phyloP scores from a whole-genome alignment of 2,113 vertebrate species.

The Cardinalis cardinalis region DNA sequence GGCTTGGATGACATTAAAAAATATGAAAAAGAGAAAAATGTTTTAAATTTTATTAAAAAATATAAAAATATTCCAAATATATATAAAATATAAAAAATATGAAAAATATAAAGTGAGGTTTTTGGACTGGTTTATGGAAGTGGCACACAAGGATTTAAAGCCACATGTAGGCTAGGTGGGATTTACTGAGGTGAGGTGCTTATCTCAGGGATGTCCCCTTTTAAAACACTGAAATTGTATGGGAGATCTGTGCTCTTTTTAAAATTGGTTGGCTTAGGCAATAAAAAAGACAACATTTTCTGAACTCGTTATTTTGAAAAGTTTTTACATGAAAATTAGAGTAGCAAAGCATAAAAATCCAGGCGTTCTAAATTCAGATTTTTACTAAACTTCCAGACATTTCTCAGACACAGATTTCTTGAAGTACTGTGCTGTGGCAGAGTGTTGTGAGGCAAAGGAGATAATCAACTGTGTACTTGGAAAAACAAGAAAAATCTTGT shows the following conservation, averaged over 20 bases:
- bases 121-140: neutral
- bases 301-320: neutral
- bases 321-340: neutral
- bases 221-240: neutral
- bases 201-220: neutral
- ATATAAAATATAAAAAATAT: too few relatives aligned
- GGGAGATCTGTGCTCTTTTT: neutral
- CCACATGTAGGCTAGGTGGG: fast-evolving
- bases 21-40: too few relatives aligned
- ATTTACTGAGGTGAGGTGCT: neutral
- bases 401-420: neutral
- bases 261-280: neutral
- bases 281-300: neutral
- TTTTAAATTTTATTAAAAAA: too few relatives aligned
- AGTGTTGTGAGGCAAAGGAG: neutral
- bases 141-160: neutral
- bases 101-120: neutral
- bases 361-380: neutral
- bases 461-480: neutral
- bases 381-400: neutral
- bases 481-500: neutral
- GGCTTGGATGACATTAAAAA: neutral
- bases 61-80: too few relatives aligned
- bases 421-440: neutral
- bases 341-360: neutral